These are phyloP conservation scores for Anabacerthia variegaticeps DNA, from an alignment of 2,797 vertebrate genomes.

Conservation along the genomic window DNA sequence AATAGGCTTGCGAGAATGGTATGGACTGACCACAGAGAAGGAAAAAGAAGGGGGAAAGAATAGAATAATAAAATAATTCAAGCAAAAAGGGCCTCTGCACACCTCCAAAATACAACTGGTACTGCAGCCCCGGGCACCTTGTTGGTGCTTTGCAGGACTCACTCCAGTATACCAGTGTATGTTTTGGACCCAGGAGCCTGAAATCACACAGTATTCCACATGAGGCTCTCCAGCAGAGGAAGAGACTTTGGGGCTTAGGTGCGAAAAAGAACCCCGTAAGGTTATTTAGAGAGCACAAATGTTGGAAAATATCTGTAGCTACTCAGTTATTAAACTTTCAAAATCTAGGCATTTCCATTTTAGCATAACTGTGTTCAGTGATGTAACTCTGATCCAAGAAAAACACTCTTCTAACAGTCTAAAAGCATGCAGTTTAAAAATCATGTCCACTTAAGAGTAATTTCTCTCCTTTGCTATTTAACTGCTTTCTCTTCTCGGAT, in stretches of 20 bases:
- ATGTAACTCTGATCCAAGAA: neutral
- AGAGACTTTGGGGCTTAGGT: neutral
- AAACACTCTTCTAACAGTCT: neutral
- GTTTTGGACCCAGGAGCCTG: neutral
- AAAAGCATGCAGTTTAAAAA: neutral
- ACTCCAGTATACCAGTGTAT: neutral
- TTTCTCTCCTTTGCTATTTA: constrained; percentile 16
- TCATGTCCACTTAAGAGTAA: neutral
- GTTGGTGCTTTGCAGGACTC: neutral
- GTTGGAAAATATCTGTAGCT: neutral
- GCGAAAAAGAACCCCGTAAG: neutral
- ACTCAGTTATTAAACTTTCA: neutral
- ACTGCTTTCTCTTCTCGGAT: neutral
- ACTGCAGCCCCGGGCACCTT: neutral
- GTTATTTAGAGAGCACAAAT: neutral
- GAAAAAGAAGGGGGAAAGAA: neutral
- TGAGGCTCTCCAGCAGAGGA: neutral
- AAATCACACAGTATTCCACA: fast-evolving
- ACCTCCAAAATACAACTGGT: neutral
- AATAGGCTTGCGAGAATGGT: neutral
- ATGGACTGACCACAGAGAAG: neutral
- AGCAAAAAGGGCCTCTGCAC: neutral
- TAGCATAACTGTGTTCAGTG: neutral
- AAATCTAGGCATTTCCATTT: neutral
- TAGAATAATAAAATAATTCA: neutral